These are phyloP conservation scores for Nephrotoma guestfalica DNA, from an alignment of 2,888 invertebrate genomes.

Conservation along the genomic window DNA sequence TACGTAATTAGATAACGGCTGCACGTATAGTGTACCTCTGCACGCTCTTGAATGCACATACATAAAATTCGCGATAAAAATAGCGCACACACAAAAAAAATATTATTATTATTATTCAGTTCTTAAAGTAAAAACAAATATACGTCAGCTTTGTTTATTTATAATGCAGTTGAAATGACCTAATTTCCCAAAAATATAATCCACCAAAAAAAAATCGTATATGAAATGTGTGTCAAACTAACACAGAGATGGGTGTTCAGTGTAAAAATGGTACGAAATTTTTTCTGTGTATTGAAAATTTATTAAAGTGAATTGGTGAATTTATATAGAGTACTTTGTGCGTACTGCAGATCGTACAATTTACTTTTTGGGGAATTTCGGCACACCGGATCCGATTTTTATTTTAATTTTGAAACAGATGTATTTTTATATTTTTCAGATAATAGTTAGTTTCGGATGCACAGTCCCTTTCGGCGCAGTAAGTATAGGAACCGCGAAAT, in stretches of 20 bases:
- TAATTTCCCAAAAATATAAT: slow-evolving; percentile 3
- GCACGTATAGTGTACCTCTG: neutral
- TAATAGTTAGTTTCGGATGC: neutral
- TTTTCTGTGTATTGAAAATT: neutral
- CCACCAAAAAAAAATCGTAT: neutral
- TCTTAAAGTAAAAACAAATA: neutral
- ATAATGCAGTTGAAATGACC: slow-evolving; percentile 7
- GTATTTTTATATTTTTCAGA: neutral
- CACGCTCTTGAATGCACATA: neutral
- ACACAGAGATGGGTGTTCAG: neutral
- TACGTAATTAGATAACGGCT: neutral
- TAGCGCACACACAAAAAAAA: neutral
- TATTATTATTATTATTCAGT: neutral
- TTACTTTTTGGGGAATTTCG: neutral
- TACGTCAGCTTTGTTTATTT: slow-evolving; percentile 5
- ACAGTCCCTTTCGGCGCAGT: neutral
- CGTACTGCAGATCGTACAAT: neutral
- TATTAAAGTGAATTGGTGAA: neutral
- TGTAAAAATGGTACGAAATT: neutral
- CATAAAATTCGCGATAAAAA: neutral
- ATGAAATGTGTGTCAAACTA: slow-evolving; percentile 4
- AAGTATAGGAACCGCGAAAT: neutral
- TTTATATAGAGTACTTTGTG: neutral
- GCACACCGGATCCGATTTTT: neutral
- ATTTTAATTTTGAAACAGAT: neutral